Percentiles rank a stretch among this genome's conserved stretches.
Evolutionary conservation across 2,888 invertebrate genomes (phyloP).

Genomic region (Chirona hameri): DNA sequence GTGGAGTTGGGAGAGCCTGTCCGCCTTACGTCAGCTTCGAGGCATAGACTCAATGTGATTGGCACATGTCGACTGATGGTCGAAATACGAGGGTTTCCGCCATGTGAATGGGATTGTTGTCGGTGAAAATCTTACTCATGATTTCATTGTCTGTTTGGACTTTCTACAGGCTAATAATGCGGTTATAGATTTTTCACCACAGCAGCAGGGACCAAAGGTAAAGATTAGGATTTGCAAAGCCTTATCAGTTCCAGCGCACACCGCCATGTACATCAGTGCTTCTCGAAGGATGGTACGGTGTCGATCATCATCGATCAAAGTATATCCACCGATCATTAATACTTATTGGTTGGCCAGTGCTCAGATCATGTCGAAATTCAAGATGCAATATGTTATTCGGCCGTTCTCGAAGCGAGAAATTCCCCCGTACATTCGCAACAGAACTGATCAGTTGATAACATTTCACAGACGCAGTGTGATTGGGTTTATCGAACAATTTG

Average conservation of each 20-base stretch:
- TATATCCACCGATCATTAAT: background rate
- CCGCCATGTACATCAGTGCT: too few relatives aligned
- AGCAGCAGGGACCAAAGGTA: background rate
- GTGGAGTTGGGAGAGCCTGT: background rate
- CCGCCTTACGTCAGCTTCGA: background rate
- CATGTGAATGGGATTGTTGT: too few relatives aligned
- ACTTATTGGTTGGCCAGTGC: background rate
- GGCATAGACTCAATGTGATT: background rate
- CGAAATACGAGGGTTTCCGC: too few relatives aligned
- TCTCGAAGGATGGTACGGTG: too few relatives aligned
- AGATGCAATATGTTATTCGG: background rate
- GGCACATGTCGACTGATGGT: background rate
- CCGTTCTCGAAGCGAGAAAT: too few relatives aligned
- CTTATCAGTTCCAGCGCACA: too few relatives aligned
- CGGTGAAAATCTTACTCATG: too few relatives aligned
- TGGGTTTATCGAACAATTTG: background rate
- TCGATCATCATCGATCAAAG: background rate
- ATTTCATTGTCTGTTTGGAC: background rate
- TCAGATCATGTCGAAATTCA: background rate
- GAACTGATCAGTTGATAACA: background rate
- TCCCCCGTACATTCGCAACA: background rate
- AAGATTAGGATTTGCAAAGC: background rate
- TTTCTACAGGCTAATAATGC: background rate
- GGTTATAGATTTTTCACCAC: background rate
- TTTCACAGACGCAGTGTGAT: background rate